These are phyloP conservation scores for Carcharodon carcharias DNA, from an alignment of 2,797 vertebrate species.

Conservation along the genomic window DNA sequence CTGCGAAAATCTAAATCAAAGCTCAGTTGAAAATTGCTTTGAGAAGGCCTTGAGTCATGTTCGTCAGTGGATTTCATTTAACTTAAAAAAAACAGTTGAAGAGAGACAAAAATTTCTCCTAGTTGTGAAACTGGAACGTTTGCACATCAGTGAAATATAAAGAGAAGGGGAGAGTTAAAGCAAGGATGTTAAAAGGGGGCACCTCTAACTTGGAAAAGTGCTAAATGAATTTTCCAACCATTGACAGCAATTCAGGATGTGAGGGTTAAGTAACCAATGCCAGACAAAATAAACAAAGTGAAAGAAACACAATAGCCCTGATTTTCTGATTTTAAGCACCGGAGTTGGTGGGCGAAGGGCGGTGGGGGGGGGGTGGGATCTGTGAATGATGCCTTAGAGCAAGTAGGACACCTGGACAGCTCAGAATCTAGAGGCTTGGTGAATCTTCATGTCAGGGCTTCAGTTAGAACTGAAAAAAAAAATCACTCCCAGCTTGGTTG, in stretches of 20 bases:
- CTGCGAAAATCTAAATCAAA: background rate
- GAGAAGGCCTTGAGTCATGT: background rate
- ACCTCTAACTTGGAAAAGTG: background rate
- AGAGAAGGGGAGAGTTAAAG: background rate
- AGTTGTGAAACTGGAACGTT: background rate
- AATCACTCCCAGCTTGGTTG: background rate
- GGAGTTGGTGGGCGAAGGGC: too few relatives aligned
- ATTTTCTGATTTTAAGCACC: background rate
- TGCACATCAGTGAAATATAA: background rate
- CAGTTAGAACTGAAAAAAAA: background rate
- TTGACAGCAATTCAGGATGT: too few relatives aligned
- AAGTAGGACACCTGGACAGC: background rate
- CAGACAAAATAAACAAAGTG: background rate
- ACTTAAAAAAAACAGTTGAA: background rate
- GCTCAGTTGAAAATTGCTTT: background rate
- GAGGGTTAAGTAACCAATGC: background rate
- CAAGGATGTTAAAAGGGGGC: too few relatives aligned
- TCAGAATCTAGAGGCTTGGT: too few relatives aligned
- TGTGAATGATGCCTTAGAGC: too few relatives aligned
- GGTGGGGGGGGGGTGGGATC: too few relatives aligned
- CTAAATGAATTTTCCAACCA: background rate
- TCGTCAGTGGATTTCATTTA: background rate
- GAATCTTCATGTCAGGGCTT: background rate
- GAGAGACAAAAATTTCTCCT: background rate
- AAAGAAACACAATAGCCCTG: background rate